Evolutionary conservation across 1,140 invertebrate species (phyloP), one percentile per base, ranked within the genome.

Genomic region (Drosophila grimshawi): DNA sequence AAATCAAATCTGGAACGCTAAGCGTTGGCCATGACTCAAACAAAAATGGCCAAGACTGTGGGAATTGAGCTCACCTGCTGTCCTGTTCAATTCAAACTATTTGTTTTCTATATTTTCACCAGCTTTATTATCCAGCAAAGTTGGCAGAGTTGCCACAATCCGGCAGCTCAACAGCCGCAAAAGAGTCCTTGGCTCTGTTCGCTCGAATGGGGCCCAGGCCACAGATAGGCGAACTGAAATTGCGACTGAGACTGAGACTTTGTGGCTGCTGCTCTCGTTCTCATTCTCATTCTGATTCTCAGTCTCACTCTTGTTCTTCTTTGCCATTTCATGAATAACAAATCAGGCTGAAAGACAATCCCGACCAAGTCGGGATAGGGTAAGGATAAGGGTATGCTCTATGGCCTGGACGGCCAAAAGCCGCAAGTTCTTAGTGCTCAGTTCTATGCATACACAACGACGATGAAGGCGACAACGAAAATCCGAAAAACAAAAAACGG

Each of bases 311-410:
- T 37, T 43, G 66, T 41, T 56, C 41, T 66, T 51, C 33, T 59
- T 66, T 60, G 83, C 67, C 79, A 79, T 86, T 86, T 88, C 83
- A 86, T 86, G 83, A 86, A 88, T 86, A 88, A 80, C 82, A 86
- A 86, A 86, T 86, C 82, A 88, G 83, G 80, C 80, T 88, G 70
- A 86, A 86, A 86, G 82, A 88, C 82, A 88, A 86, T 86, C 67
- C 66, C 49, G 39, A 37, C 65, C 48, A 51, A 41, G 66, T 55
- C 49, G 63, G 49, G 45, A 29, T 46, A 33, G 59, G 30, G 56
- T 11, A 43, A 56, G 59, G 30, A 41, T 11, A 43, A 56, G 45
- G 52, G 51, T 52, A 49, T 53, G 49, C 61, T 71, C 53, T 60
- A 67, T 75, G 71, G 69, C 69, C 62, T 71, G 66, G 66, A 69